Evolutionary conservation across 2,888 invertebrate species (phyloP), one percentile per base, ranked within the genome.

Genomic region (Hirtodrosophila confusa): DNA sequence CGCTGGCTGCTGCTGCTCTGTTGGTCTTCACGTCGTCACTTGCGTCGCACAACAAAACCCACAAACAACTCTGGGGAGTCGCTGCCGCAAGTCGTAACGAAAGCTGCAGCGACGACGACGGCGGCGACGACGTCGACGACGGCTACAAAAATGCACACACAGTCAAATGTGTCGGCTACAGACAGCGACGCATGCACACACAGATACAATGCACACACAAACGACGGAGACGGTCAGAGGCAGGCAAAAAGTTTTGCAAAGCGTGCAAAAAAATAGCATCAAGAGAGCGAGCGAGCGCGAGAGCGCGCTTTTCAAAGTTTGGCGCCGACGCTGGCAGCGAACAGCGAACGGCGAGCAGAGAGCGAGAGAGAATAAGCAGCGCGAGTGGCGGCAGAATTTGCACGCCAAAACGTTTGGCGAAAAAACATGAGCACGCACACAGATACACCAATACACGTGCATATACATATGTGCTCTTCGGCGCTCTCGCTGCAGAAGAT

Each of bases 11-110:
- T 68, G 68, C 63, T 65, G 70, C 70, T 68, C 60, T 69, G 77
- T 78, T 82, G 83, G 87, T 88, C 89, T 89, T 88, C 84, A 86
- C 89, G 88, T 89, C 89, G 88, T 89, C 89, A 89, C 89, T 89
- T 86, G 86, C 89, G 84, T 89, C 89, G 89, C 89, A 88, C 90
- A 90, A 90, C 90, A 82, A 72, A 86, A 70, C 80, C 84, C 74
- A 80, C 80, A 80, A 84, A 83, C 87, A 89, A 83, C 73, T 83
- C 80, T 73, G 72, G 70, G 78, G 83, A 82, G 77, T 84, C 80
- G 69, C 84, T 75, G 71, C 58, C 68, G 78, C 72, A 69, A 78
- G 75, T 78, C 75, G 78, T 63, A 82, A 67, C 71, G 77, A 83
- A 80, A 80, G 80, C 80, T 80, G 77, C 87, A 82, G 70, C 66